These are phyloP conservation scores for Elachura formosa DNA, from an alignment of 2,113 vertebrate genomes.

Conservation along the genomic window DNA sequence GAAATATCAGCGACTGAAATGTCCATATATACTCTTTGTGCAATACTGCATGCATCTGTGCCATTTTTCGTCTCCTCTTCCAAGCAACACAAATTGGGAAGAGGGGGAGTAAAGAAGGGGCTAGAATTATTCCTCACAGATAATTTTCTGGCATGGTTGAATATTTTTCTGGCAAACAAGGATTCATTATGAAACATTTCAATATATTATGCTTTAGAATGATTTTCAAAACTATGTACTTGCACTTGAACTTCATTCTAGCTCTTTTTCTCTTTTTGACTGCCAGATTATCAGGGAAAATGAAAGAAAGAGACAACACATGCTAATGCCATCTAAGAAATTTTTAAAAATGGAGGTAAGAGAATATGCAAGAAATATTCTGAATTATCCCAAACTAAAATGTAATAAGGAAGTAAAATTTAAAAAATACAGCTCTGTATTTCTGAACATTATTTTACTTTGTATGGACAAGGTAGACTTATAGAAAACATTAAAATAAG, in stretches of 20 bases:
- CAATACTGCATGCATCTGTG: constrained; percentile 72
- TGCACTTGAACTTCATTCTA: constrained; percentile 18
- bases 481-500: not conserved
- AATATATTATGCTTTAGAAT: constrained; percentile 47
- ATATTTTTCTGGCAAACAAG: constrained; percentile 61
- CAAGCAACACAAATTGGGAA: constrained; percentile 58
- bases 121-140: constrained; percentile 47
- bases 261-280: constrained; percentile 8
- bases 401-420: not conserved
- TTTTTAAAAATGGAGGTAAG: not conserved
- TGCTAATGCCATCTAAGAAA: constrained; percentile 46
- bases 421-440: not conserved
- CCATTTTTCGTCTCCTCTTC: constrained; percentile 47
- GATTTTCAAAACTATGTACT: constrained; percentile 53
- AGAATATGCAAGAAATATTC: not conserved
- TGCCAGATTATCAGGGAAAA: constrained; percentile 35
- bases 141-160: constrained; percentile 61
- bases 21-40: constrained; percentile 74
- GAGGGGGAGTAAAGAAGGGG: constrained; percentile 23
- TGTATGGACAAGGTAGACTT: not conserved
- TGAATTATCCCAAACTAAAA: constrained; percentile 19
- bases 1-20: constrained; percentile 71
- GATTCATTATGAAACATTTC: constrained; percentile 70
- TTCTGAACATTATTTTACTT: not conserved
- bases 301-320: constrained; percentile 9